Conservation (phyloP, 2,113 vertebrate species). For the Gallinago undulata region DNA sequence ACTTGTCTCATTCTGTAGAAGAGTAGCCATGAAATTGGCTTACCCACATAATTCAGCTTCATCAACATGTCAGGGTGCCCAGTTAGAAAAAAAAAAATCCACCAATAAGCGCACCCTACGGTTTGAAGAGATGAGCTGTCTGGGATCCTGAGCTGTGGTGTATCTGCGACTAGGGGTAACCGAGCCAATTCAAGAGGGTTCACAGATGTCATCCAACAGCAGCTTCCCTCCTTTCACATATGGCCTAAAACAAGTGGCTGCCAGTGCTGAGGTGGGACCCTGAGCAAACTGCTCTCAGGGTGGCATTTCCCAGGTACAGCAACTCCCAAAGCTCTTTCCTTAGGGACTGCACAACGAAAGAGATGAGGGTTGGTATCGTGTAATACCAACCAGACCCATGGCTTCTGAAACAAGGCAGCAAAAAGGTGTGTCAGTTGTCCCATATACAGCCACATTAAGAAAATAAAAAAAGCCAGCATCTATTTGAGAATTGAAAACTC, state of each 20-base stretch:
- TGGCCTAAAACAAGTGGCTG: not conserved
- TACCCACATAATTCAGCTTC: not conserved
- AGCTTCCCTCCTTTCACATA: not conserved
- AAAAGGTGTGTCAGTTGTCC: not conserved
- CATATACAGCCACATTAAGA: not conserved
- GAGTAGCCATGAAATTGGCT: not conserved
- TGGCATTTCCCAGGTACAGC: fast-evolving
- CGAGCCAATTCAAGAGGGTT: not conserved
- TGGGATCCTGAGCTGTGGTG: not conserved
- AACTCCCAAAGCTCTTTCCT: not conserved
- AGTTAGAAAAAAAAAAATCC: too few species aligned
- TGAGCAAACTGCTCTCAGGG: not conserved
- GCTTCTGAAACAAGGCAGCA: not conserved
- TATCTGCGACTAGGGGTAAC: not conserved
- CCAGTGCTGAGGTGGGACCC: not conserved
- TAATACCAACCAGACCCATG: not conserved
- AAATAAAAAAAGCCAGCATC: not conserved
- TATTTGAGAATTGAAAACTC: not conserved
- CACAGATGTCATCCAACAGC: not conserved
- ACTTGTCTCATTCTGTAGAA: not conserved
- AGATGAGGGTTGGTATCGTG: not conserved
- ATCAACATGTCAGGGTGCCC: not conserved
- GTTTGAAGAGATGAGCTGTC: not conserved
- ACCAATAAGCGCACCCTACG: not conserved
- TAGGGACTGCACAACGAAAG: fast-evolving